Evolutionary conservation across 2,888 invertebrate genomes (phyloP), one percentile per base, ranked within the genome.

Genomic region (Rhagophthalmus giganteus): DNA sequence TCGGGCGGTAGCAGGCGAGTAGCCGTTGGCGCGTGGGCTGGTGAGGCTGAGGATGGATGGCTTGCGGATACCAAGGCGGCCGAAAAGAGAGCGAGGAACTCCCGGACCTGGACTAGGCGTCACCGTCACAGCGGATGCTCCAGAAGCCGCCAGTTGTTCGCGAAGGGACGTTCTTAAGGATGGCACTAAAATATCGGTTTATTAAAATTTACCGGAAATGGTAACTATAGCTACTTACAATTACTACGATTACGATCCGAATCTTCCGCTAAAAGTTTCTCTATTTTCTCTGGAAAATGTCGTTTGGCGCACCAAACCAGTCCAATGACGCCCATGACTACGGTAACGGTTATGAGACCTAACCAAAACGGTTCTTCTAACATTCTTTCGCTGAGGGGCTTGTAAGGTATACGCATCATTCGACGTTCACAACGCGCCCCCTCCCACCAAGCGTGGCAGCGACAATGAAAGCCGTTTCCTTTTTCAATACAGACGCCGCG

Each of bases 291-390:
- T 0, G 90, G 90, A 72, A 91, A 91, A 74, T 90, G 90, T 38
- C 90, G 77, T 69, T 90, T 89, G 60, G 90, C 87, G 71, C 90
- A 88, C 86, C 90, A 90, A 10, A 90, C 82, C 38, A 90, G 76
- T 9, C 89, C 90, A 59, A 91, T 88, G 55, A 87, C 80, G 38
- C 84, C 85, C 64, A 92, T 80, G 0, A 92, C 89, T 6, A 86
- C 82, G 64, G 87, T 86, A 0, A 93, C 90, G 0, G 91, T 89
- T 70, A 93, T 88, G 26, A 93, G 79, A 0, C 92, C 92, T 30
- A 93, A 78, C 92, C 92, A 92, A 73, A 93, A 92, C 0, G 92
- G 92, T 70, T 92, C 91, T 62, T 90, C 87, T 16, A 92, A 77
- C 87, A 93, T 88, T 14, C 89, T 78, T 61, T 90, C 84, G 6